These are phyloP conservation scores for Drosophila mojavensis DNA, from an alignment of 1,140 invertebrate species.

Conservation along the genomic window DNA sequence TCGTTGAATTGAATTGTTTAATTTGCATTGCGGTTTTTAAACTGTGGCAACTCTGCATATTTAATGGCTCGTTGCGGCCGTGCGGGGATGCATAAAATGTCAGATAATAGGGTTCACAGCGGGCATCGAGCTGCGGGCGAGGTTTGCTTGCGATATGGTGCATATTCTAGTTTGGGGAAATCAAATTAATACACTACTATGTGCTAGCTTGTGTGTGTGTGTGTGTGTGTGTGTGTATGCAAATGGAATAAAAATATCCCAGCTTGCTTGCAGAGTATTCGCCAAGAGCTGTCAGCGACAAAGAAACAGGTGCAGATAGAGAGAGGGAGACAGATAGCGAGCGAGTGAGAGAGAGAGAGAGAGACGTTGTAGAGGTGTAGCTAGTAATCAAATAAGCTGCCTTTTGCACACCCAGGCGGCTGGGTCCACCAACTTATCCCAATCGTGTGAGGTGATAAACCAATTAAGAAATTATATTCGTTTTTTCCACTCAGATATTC, in stretches of 20 bases:
- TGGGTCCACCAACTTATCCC: neutral
- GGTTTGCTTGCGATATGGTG: neutral
- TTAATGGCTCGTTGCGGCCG: conserved; percentile 32
- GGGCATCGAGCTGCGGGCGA: neutral
- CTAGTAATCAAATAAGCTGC: conserved; percentile 3
- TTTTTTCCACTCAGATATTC: neutral
- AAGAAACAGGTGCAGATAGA: neutral
- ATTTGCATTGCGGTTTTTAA: conserved; percentile 39
- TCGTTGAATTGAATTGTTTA: conserved; percentile 25
- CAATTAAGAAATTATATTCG: conserved; percentile 27
- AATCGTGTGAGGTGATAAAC: conserved; percentile 14
- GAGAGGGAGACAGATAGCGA: neutral
- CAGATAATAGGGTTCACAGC: conserved; percentile 10
- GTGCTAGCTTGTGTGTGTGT: neutral
- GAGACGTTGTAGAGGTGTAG: too few species aligned
- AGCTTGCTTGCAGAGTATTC: conserved; percentile 7
- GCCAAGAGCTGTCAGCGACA: conserved; percentile 10
- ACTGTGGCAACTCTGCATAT: conserved; percentile 44
- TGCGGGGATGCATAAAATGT: conserved; percentile 38
- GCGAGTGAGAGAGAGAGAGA: neutral
- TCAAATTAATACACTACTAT: conserved; percentile 28
- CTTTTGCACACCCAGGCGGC: conserved; percentile 8
- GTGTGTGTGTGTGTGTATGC: neutral
- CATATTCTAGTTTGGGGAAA: conserved; percentile 29
- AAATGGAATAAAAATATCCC: conserved; percentile 32